Conservation (phyloP, 2,113 vertebrate genomes). For the Phyllopteryx taeniolatus region DNA sequence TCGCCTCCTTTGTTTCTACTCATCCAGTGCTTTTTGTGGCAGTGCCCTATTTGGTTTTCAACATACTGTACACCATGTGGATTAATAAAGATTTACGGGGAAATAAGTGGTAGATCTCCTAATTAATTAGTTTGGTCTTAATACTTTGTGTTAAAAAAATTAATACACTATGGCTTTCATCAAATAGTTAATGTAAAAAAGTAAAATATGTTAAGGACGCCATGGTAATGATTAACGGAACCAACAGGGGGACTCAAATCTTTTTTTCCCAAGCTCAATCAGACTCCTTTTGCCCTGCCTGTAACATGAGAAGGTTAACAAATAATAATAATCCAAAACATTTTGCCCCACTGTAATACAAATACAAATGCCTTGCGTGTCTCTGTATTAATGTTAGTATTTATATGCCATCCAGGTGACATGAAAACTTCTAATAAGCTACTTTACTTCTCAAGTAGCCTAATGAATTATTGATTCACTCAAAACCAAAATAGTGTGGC, state of each 20-base stretch:
- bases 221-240: not conserved
- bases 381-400: not conserved
- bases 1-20: not conserved
- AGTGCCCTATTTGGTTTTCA: not conserved
- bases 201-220: not conserved
- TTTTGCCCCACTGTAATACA: not conserved
- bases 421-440: not conserved
- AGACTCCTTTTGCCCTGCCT: not conserved
- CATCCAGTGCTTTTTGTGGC: not conserved
- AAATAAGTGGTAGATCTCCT: not conserved
- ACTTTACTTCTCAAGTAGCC: not conserved
- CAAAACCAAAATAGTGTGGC: not conserved
- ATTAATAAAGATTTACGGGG: not conserved
- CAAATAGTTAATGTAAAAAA: not conserved
- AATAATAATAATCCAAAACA: not conserved
- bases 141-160: not conserved
- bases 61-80: not conserved
- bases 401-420: not conserved
- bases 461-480: slow-evolving; percentile 27
- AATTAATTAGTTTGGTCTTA: not conserved
- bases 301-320: not conserved
- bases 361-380: not conserved
- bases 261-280: not conserved
- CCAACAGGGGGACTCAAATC: slow-evolving; percentile 35
- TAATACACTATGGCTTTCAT: not conserved